phyloP scores from a whole-genome alignment of 2,888 invertebrate genomes.

The Epinotia demarniana region DNA sequence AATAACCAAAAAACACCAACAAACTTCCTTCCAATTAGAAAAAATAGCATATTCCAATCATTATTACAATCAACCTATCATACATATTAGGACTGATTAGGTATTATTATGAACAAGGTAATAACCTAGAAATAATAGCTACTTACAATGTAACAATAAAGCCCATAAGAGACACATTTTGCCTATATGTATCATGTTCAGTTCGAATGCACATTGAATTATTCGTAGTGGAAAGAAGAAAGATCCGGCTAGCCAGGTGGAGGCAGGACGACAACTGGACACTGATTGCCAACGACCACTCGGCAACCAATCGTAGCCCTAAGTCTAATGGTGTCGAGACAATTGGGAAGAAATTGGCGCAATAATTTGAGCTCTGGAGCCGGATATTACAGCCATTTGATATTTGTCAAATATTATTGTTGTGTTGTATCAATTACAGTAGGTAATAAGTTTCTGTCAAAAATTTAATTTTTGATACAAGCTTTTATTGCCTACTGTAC shows the following conservation, averaged over 20 bases:
- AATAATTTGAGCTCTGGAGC: background rate
- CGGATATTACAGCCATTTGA: background rate
- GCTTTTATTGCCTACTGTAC: too few relatives aligned
- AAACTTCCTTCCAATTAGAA: background rate
- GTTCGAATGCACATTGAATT: background rate
- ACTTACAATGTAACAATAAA: background rate
- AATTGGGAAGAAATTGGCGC: constrained; percentile 7
- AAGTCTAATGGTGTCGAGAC: background rate
- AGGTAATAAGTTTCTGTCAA: too few relatives aligned
- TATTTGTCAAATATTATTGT: too few relatives aligned
- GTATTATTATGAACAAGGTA: too few relatives aligned
- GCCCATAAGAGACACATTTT: background rate
- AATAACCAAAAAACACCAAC: background rate
- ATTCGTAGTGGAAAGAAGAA: background rate
- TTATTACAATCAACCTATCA: background rate
- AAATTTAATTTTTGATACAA: too few relatives aligned
- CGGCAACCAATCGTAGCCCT: constrained; percentile 3
- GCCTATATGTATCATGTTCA: background rate
- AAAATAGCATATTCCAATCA: background rate
- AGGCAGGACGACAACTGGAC: constrained; percentile 4
- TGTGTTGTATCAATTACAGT: background rate
- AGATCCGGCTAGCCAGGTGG: constrained; percentile 12
- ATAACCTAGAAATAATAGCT: too few relatives aligned
- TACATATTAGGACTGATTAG: background rate
- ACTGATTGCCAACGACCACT: constrained; percentile 49